Conservation (phyloP, 2,113 vertebrate genomes). For the Colossoma macropomum region DNA sequence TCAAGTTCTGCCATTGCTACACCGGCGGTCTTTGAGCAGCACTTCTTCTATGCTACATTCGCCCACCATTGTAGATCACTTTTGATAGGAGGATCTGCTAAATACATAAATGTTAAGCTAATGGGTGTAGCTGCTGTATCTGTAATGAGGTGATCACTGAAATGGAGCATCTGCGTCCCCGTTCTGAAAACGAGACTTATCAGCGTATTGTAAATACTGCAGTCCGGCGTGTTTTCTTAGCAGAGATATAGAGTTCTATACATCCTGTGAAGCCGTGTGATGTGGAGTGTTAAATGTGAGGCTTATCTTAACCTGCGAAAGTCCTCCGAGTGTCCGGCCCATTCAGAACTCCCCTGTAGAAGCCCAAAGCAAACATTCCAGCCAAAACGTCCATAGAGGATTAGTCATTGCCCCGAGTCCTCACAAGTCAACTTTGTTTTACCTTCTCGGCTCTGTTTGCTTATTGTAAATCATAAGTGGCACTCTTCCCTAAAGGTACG, state of each 20-base stretch:
- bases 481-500: slow-evolving; percentile 36
- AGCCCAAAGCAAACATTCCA: slow-evolving; percentile 56
- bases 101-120: not conserved
- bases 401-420: slow-evolving; percentile 21
- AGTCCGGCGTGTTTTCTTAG: slow-evolving; percentile 39
- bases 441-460: slow-evolving; percentile 34
- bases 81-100: not conserved
- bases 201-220: slow-evolving; percentile 38
- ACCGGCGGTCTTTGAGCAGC: too few relatives aligned
- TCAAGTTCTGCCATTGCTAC: too few relatives aligned
- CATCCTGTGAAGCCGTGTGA: slow-evolving; percentile 22
- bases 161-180: not conserved
- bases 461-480: slow-evolving; percentile 44
- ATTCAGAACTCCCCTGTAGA: slow-evolving; percentile 37
- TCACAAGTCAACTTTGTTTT: slow-evolving; percentile 37
- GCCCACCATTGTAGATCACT: too few relatives aligned
- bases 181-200: slow-evolving; percentile 37
- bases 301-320: slow-evolving; percentile 52
- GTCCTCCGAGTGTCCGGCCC: slow-evolving; percentile 25
- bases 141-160: not conserved
- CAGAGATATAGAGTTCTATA: slow-evolving; percentile 5
- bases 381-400: slow-evolving; percentile 21
- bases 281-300: slow-evolving; percentile 37
- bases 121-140: not conserved
- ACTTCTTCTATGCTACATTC: too few relatives aligned